These are phyloP conservation scores for Halocynthia aurantium DNA, from an alignment of 23 tunicate species.

Conservation along the genomic window DNA sequence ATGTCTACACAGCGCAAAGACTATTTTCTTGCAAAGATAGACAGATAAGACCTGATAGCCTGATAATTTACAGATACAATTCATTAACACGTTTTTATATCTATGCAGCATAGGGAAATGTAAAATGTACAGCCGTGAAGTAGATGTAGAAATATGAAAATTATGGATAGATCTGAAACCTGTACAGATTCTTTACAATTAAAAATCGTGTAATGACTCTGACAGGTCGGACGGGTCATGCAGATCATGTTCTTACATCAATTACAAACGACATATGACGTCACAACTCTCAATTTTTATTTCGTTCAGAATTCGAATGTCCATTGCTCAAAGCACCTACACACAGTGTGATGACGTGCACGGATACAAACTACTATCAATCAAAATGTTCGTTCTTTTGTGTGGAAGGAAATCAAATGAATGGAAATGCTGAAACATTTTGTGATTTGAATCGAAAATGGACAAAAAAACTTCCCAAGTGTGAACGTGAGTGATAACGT, in stretches of 20 bases:
- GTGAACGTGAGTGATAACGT: constrained; percentile 42
- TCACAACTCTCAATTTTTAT: background rate
- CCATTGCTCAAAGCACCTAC: constrained; percentile 23
- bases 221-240: no score
- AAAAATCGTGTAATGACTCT: no score
- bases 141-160: no score
- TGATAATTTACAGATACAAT: no score
- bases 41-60: no score
- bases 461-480: constrained; percentile 33
- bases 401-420: constrained; percentile 44
- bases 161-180: no score
- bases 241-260: no score
- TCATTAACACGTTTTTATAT: background rate
- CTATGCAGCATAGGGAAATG: background rate
- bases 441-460: constrained; percentile 30
- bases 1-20: no score
- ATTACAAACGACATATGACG: no score
- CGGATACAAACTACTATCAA: constrained; percentile 27
- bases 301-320: constrained; percentile 37
- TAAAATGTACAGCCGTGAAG: background rate
- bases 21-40: no score
- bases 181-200: no score
- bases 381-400: constrained; percentile 35
- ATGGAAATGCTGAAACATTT: constrained; percentile 21
- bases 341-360: constrained; percentile 34